phyloP scores from a whole-genome alignment of 2,888 invertebrate species.

The Drosophila fulvimacula region DNA sequence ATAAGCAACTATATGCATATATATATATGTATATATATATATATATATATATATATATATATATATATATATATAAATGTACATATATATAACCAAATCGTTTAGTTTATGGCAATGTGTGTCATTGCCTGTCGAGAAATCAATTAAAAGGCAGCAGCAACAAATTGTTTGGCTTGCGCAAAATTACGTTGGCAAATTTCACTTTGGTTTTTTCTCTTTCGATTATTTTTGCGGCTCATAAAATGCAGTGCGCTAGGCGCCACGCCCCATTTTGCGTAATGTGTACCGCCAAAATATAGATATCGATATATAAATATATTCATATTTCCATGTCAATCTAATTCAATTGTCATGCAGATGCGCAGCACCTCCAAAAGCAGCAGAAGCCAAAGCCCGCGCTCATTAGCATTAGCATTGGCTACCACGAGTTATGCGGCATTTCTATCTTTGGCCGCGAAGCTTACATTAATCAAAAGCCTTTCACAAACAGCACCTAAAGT shows the following conservation, averaged over 20 bases:
- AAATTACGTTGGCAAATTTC: constrained; percentile 79
- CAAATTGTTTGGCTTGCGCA: constrained; percentile 58
- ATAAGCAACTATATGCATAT: constrained; percentile 55
- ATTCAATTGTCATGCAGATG: constrained; percentile 74
- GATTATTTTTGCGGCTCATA: constrained; percentile 51
- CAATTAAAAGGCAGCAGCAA: constrained; percentile 57
- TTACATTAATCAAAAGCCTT: constrained; percentile 64
- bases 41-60: constrained; percentile 27
- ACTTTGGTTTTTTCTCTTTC: constrained; percentile 44
- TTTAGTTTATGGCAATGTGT: constrained; percentile 75
- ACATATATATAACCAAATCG: constrained; percentile 36
- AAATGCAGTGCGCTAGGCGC: constrained; percentile 49
- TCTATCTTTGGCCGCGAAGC: constrained; percentile 39
- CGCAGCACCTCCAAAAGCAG: constrained; percentile 45
- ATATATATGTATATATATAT: constrained; percentile 26
- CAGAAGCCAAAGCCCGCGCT: constrained; percentile 1
- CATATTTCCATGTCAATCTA: background rate
- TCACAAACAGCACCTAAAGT: constrained; percentile 53
- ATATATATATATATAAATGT: constrained; percentile 24
- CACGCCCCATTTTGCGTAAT: constrained; percentile 59
- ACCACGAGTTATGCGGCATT: constrained; percentile 31
- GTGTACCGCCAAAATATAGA: constrained; percentile 27
- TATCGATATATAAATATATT: constrained; percentile 1
- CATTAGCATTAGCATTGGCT: constrained; percentile 45
- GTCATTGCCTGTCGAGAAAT: constrained; percentile 81